Evolutionary conservation across 2,113 vertebrate genomes (phyloP).

Genomic region (Macquaria ambigua): DNA sequence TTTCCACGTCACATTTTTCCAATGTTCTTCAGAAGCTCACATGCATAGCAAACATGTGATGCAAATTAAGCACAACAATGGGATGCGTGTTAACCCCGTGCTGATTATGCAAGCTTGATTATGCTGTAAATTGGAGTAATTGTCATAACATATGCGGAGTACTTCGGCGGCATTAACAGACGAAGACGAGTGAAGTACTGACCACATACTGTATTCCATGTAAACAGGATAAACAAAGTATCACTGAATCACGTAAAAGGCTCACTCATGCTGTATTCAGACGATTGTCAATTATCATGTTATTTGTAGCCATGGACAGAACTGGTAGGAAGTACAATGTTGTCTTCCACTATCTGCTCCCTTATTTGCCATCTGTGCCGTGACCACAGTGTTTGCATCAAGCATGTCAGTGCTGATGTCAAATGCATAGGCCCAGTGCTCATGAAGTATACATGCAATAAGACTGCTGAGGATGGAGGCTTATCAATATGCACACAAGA

Average conservation of each 20-base stretch:
- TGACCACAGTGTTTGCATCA: slow-evolving; percentile 44
- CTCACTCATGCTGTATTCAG: slow-evolving; percentile 24
- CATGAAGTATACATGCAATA: slow-evolving; percentile 29
- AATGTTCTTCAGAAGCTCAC: neutral
- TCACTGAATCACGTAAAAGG: slow-evolving; percentile 18
- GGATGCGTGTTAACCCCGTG: neutral
- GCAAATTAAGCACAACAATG: neutral
- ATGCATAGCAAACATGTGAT: neutral
- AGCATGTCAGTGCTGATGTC: neutral
- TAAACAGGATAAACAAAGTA: slow-evolving; percentile 28
- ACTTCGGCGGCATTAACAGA: slow-evolving; percentile 3
- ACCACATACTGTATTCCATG: neutral
- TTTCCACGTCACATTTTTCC: neutral
- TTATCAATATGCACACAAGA: slow-evolving; percentile 39
- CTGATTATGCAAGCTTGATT: slow-evolving; percentile 9
- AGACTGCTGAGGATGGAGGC: slow-evolving; percentile 15
- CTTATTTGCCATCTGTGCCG: slow-evolving; percentile 36
- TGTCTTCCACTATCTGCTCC: slow-evolving; percentile 16
- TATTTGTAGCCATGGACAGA: slow-evolving; percentile 16
- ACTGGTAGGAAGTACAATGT: slow-evolving; percentile 12
- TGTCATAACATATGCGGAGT: slow-evolving; percentile 27
- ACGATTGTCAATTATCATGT: slow-evolving; percentile 25
- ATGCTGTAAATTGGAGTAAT: slow-evolving; percentile 19
- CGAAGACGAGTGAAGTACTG: neutral
- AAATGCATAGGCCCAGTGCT: slow-evolving; percentile 15